phyloP scores from a whole-genome alignment of 2,797 vertebrate species.

The Miichthys miiuy region DNA sequence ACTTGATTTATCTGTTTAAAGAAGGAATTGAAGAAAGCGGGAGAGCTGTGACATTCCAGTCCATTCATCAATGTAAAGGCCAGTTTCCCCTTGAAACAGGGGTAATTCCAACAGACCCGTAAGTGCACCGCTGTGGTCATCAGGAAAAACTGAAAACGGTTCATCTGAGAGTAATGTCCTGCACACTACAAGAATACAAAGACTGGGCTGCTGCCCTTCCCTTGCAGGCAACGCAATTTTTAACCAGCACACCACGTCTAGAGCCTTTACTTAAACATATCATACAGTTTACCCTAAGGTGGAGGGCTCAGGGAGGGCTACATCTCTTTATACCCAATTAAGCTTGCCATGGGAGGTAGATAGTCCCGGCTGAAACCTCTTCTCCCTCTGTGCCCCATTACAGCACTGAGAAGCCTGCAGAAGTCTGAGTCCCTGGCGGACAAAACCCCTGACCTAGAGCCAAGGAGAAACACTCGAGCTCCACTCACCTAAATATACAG shows the following conservation, averaged over 20 bases:
- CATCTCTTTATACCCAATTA: slow-evolving; percentile 85
- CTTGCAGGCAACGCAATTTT: slow-evolving; percentile 51
- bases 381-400: slow-evolving; percentile 84
- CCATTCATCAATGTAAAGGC: slow-evolving; percentile 75
- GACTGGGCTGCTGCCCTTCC: not conserved
- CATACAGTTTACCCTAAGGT: slow-evolving; percentile 70
- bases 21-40: slow-evolving; percentile 62
- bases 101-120: slow-evolving; percentile 58
- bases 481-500: slow-evolving; percentile 73
- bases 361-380: slow-evolving; percentile 66
- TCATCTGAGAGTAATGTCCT: slow-evolving; percentile 56
- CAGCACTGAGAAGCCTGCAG: slow-evolving; percentile 76
- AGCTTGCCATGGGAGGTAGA: slow-evolving; percentile 76
- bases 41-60: slow-evolving; percentile 57
- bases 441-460: slow-evolving; percentile 77
- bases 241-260: slow-evolving; percentile 64
- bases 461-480: slow-evolving; percentile 71
- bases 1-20: slow-evolving; percentile 78
- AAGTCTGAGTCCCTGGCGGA: slow-evolving; percentile 73
- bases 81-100: slow-evolving; percentile 73
- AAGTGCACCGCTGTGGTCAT: slow-evolving; percentile 62
- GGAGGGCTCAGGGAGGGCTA: slow-evolving; percentile 66
- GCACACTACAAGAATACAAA: slow-evolving; percentile 54
- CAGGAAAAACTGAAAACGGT: slow-evolving; percentile 52
- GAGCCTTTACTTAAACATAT: slow-evolving; percentile 78